Conservation (phyloP, 2,888 invertebrate species). For the Apocheima hispidaria region DNA sequence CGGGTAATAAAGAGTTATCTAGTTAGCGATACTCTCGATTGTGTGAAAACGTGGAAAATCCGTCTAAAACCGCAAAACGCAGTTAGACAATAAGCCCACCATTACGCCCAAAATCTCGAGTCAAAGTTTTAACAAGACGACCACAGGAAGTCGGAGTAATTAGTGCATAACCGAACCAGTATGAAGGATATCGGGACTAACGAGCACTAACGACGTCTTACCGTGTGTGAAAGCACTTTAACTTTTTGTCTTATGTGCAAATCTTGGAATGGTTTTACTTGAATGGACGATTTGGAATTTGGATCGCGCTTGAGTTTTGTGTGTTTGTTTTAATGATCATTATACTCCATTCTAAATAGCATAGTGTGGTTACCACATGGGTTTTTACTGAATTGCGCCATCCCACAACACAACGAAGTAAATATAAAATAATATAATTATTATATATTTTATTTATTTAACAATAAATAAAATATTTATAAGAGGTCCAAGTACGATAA, state of each 20-base stretch:
- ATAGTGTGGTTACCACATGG: no score
- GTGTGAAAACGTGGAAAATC: background rate
- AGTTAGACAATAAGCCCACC: conserved; percentile 34
- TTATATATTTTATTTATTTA: no score
- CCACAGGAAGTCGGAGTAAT: conserved; percentile 66
- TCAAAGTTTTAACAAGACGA: conserved; percentile 66
- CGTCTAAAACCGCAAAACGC: background rate
- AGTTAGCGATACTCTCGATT: no score
- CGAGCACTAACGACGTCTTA: conserved; percentile 28
- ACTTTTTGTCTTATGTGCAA: conserved; percentile 25
- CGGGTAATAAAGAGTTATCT: no score
- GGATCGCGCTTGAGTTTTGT: background rate
- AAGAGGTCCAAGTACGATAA: no score
- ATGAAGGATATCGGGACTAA: conserved; percentile 24
- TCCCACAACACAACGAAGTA: no score
- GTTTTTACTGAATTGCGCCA: no score
- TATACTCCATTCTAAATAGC: no score
- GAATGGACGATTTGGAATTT: conserved; percentile 7
- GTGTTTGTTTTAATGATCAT: background rate
- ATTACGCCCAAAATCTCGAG: conserved; percentile 48
- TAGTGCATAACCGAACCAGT: conserved; percentile 51
- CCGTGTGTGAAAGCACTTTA: conserved; percentile 26
- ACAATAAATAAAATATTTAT: no score
- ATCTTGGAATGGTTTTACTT: conserved; percentile 22
- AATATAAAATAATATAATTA: no score